phyloP scores from a whole-genome alignment of 2,888 invertebrate genomes.

The Ellobium chinense region DNA sequence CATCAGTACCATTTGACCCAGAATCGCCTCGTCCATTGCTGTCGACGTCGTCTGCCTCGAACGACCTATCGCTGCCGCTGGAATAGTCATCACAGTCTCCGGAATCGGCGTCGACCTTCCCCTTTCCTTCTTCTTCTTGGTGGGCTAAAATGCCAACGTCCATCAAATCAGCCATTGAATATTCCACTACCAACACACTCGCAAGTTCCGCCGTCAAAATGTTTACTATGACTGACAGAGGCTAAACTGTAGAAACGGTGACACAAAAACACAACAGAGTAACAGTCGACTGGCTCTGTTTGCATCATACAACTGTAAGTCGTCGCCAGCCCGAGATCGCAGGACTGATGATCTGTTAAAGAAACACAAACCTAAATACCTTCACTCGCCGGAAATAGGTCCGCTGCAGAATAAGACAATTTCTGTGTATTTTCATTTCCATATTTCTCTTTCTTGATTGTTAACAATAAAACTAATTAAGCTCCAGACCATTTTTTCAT shows the following conservation, averaged over 20 bases:
- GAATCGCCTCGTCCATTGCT: constrained; percentile 23
- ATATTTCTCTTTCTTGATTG: no score
- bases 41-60: constrained; percentile 34
- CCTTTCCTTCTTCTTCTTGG: background rate
- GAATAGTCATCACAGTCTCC: constrained; percentile 35
- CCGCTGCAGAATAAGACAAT: background rate
- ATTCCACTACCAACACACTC: constrained; percentile 42
- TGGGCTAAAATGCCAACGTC: background rate
- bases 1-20: background rate
- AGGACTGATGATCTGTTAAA: constrained; percentile 37
- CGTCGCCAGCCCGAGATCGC: constrained; percentile 41
- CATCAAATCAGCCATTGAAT: constrained; percentile 47
- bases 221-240: constrained; percentile 32
- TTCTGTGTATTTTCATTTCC: background rate
- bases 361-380: constrained; percentile 18
- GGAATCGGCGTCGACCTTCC: constrained; percentile 26
- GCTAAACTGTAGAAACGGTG: constrained; percentile 29
- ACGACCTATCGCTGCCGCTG: constrained; percentile 45
- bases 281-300: constrained; percentile 41
- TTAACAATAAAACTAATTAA: background rate
- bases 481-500: no score
- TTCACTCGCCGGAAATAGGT: constrained; percentile 8
- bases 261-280: constrained; percentile 35
- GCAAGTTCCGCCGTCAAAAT: constrained; percentile 44
- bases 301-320: constrained; percentile 33